Conservation (phyloP, 1,140 invertebrate species). For the Radopholus similis region DNA sequence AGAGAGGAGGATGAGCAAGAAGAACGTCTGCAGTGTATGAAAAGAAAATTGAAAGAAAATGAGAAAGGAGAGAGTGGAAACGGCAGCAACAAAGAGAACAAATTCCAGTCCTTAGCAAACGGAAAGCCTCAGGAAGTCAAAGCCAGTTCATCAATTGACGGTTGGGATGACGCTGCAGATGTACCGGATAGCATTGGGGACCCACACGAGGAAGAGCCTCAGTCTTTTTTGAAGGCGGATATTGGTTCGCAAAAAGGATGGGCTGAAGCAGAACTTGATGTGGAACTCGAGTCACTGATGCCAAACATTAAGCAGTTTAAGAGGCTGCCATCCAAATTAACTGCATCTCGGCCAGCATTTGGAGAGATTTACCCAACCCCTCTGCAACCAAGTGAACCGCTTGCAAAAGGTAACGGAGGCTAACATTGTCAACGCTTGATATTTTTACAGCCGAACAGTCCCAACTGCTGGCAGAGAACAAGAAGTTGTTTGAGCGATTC, state of each 20-base stretch:
- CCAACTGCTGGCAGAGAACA: conserved; percentile 45
- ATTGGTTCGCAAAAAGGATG: conserved; percentile 4
- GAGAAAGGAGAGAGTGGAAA: background rate
- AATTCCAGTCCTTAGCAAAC: background rate
- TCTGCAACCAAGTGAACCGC: background rate
- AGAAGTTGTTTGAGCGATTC: conserved; percentile 41
- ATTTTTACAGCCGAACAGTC: conserved; percentile 29
- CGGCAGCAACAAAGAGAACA: background rate
- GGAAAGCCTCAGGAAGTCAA: too few relatives aligned
- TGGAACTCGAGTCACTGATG: too few relatives aligned
- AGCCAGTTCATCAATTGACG: background rate
- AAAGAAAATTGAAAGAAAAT: conserved; percentile 5
- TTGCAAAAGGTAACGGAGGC: background rate
- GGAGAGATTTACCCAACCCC: too few relatives aligned
- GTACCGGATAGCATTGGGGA: background rate
- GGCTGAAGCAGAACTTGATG: conserved; percentile 5
- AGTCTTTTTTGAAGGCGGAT: too few relatives aligned
- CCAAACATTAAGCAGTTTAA: too few relatives aligned
- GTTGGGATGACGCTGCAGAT: conserved; percentile 14
- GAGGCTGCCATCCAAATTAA: too few relatives aligned
- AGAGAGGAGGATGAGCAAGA: conserved; percentile 25
- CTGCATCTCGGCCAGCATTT: too few relatives aligned
- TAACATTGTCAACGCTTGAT: background rate
- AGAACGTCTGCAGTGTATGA: background rate
- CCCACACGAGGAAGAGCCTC: background rate